Percentiles rank a stretch among this genome's conserved stretches.
Conservation (phyloP, 2,888 invertebrate genomes). For the Trachelus iudaicus region DNA sequence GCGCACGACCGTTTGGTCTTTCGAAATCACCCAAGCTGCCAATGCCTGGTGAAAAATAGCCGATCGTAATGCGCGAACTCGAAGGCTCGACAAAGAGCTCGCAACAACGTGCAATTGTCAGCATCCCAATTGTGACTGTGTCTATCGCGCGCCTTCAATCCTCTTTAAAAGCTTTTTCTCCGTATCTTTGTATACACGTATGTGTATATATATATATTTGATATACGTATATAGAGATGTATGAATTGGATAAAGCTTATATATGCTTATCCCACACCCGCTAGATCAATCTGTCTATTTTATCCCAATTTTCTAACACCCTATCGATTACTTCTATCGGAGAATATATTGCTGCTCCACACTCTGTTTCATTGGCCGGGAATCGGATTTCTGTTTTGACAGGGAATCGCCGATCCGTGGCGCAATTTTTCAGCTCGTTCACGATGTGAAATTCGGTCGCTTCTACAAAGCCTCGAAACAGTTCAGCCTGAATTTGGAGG, state of each 20-base stretch:
- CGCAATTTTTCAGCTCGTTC: conserved; percentile 26
- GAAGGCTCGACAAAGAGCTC: conserved; percentile 22
- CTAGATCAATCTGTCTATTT: neutral
- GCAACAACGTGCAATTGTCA: neutral
- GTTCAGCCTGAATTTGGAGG: conserved; percentile 20
- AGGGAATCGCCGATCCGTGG: conserved; percentile 58
- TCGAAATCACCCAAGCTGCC: conserved; percentile 60
- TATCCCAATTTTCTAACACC: neutral
- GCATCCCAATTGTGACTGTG: neutral
- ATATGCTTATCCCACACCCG: neutral
- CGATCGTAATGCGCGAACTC: conserved; percentile 37
- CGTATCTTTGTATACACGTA: neutral
- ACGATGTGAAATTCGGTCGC: conserved; percentile 15
- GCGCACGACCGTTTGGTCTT: conserved; percentile 45
- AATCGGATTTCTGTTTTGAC: conserved; percentile 64
- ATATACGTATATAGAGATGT: neutral
- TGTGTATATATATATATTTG: neutral
- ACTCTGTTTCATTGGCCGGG: conserved; percentile 13
- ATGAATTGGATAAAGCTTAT: neutral
- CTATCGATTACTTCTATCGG: neutral
- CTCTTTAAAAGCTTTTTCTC: neutral
- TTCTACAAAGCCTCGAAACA: conserved; percentile 6
- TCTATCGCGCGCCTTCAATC: neutral
- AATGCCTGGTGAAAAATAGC: conserved; percentile 61
- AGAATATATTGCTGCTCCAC: neutral